Base-by-base conservation (phyloP, 2,797 vertebrate species). In the Arctocebus calabarensis region DNA sequence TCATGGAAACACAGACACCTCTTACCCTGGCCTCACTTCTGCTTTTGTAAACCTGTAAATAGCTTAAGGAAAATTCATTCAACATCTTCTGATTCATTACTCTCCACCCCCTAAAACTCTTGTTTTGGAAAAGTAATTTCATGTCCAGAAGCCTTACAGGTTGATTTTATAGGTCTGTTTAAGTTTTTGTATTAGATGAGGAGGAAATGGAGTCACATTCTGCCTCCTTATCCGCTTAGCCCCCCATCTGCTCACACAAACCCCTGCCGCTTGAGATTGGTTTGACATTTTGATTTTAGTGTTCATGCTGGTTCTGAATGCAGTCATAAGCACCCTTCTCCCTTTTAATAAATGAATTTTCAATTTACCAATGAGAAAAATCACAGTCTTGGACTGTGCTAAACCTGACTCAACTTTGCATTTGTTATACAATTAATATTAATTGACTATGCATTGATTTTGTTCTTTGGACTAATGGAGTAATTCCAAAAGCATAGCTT, bases 381-480 rank as follows among this genome's bases (percentile, higher is more conserved):
- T 70, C 92, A 23, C 43, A 75, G 48, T 89, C 84, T 91, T 75
- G 62, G 88, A 66, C 86, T 82, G 52, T 71, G 66, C n/a, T 84
- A 61, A 97, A 78, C 20, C 52, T 40, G 34, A 75, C 83, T 71
- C 52, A 27, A 85, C 77, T 92, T 93, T 62, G 62, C 52, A 29
- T 85, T 95, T 88, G 74, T 84, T 74, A 57, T 84, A 85, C 88
- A 96, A 97, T 97, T 96, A 96, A 96, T 95, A 97, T 96, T 94
- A 95, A 97, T 78, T 91, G 96, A 94, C 88, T 96, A 95, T 95
- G 86, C 88, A 96, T 98, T 83, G 97, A 97, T 97, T 96, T 96
- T 96, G 90, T 95, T 96, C 94, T 95, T 95, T 83, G 81, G 84
- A 91, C 81, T 97, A 95, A 96, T 94, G 84, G 95, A 94, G 95